Percentiles rank a stretch among this genome's conserved stretches.
Evolutionary conservation across 64 coral and sea anemone species (phyloP).

Genomic region (Porites australiensis): DNA sequence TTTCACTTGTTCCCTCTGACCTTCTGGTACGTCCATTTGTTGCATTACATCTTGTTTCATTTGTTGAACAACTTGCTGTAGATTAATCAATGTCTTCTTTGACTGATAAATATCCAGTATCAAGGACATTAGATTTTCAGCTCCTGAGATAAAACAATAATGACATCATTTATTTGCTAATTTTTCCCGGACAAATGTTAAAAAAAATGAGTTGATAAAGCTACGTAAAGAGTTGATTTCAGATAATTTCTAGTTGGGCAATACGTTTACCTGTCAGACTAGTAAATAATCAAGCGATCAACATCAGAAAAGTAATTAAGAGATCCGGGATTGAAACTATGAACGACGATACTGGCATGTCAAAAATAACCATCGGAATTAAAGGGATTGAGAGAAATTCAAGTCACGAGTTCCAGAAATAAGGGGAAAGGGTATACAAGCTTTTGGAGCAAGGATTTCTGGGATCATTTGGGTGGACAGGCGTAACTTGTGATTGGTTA

Average conservation of each 20-base stretch:
- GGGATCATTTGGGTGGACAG: too few species aligned
- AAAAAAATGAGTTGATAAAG: too few species aligned
- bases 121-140: constrained; percentile 45
- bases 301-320: background rate
- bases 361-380: background rate
- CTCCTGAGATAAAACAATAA: constrained; percentile 1
- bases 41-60: constrained; percentile 58
- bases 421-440: too few species aligned
- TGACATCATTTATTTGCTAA: too few species aligned
- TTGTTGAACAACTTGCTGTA: constrained; percentile 34
- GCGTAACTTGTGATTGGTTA: too few species aligned
- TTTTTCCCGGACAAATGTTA: too few species aligned
- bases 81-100: constrained; percentile 37
- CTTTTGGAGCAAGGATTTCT: too few species aligned
- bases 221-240: too few species aligned
- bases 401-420: too few species aligned
- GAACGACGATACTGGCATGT: background rate
- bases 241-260: too few species aligned
- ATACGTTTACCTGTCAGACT: too few species aligned
- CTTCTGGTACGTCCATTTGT: constrained; percentile 33
- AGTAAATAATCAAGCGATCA: background rate
- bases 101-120: constrained; percentile 55
- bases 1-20: constrained; percentile 43
- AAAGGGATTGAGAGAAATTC: background rate
- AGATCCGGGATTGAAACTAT: background rate